Evolutionary conservation across 2,797 vertebrate genomes (phyloP), one percentile per base, ranked within the genome.

Genomic region (Tiaroga cobitis): DNA sequence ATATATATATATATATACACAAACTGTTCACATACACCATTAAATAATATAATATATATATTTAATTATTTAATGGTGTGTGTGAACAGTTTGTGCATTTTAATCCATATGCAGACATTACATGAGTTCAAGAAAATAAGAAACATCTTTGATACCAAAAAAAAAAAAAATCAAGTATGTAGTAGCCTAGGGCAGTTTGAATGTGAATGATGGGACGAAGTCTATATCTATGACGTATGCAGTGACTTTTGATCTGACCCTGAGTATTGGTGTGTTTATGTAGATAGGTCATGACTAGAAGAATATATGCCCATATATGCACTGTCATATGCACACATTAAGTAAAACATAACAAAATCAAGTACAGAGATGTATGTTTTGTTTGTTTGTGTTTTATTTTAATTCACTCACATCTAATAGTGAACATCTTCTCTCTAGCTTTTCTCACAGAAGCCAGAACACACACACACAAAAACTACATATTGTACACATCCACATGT

Each of bases 191-290:
- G 83, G 72, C 63, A 69, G 80, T 72, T 29, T 59, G 82, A 84
- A 77, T 77, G 63, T 56, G 49, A 77, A 67, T 77, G 85, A 67
- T 87, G 76, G 83, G 84, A 82, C 77, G 79, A 49, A 24, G 91
- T 92, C 91, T 91, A 90, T 92, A 90, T 91, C n/a, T n/a, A 90
- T 93, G 94, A 94, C 93, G 93, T 91, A 54, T 76, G 75, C 69
- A 69, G 89, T 93, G 93, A 94, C 85, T 89, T 90, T 91, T 90
- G 94, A 94, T 94, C 92, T 86, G 90, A 93, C 93, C 93, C 83
- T 29, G 32, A 91, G 90, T 82, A 86, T 37, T 41, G 56, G 70
- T 80, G 37, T 88, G 85, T 89, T 88, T 88, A 85, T 86, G 82
- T 83, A 84, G 74, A 37, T 69, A 72, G 84, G 85, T 89, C 85